Conservation (phyloP, 2,888 invertebrate genomes). For the Stratiomys singularior region DNA sequence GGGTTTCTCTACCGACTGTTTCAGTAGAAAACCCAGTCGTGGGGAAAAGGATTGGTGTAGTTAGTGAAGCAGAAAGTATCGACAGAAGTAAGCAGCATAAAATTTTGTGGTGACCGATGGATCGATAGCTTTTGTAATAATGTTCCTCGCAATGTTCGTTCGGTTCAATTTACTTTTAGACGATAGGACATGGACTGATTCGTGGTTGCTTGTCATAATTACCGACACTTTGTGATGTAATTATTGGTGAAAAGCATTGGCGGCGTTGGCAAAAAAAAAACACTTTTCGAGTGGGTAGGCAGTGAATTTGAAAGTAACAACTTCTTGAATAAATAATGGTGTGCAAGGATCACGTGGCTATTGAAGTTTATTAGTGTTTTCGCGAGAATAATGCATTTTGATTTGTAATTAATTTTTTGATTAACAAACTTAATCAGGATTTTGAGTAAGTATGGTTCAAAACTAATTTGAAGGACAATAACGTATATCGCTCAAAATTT, state of each 20-base stretch:
- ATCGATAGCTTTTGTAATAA: slow-evolving; percentile 45
- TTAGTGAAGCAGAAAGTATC: slow-evolving; percentile 20
- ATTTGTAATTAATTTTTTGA: no score
- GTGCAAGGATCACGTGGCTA: not conserved
- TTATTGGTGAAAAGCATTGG: slow-evolving; percentile 32
- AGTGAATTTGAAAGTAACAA: not conserved
- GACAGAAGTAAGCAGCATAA: slow-evolving; percentile 16
- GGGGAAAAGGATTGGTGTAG: not conserved
- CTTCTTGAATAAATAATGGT: not conserved
- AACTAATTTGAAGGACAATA: no score
- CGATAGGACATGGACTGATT: not conserved
- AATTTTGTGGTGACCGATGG: slow-evolving; percentile 30
- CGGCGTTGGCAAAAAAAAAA: not conserved
- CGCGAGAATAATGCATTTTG: no score
- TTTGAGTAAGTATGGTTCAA: no score
- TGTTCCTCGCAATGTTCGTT: slow-evolving; percentile 10
- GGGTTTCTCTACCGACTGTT: slow-evolving; percentile 2
- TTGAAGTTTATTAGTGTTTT: not conserved
- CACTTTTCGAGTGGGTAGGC: not conserved
- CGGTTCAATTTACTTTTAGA: slow-evolving; percentile 39
- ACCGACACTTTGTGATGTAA: slow-evolving; percentile 27
- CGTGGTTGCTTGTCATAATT: slow-evolving; percentile 26
- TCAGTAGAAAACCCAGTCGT: not conserved
- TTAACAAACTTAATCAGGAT: no score
- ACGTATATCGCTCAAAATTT: no score